Base-by-base conservation (phyloP, 2,888 invertebrate species). In the Lepeophtheirus nordmannii region DNA sequence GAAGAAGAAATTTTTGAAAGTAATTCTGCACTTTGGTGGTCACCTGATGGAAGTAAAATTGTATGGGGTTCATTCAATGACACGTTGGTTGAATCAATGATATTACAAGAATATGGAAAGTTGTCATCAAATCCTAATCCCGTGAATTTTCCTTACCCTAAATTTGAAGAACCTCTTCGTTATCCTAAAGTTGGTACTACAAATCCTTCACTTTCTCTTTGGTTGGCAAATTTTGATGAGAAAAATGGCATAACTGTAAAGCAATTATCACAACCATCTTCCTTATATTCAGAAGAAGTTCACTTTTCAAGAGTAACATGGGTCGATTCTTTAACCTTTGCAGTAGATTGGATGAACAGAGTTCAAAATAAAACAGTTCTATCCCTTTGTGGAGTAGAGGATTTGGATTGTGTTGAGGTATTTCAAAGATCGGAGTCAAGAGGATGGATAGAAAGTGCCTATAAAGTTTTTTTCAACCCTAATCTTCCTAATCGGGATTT, bases 1-100 rank as follows among this genome's bases (percentile, higher is more conserved):
- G 92, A 93, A 82, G 93, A 94, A 85, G 92, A 94, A 77, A 85
- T 94, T 2, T 83, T 93, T 72, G 80, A 82, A 64, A 83, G 86
- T 0, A 87, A 86, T 76, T 83, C 83, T 71, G 94, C 94, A 0
- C 75, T 92, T 57, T 94, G 93, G 91, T 90, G 93, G 78, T 89
- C 90, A 1, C 82, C 83, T 0, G 82, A 85, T 72, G 90, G 90
- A 23, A 80, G 77, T 11, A 83, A 83, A 73, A 75, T 96, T 69
- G 87, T 88, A 1, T 96, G 82, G 73, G 87, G 83, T 1, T 82
- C 84, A 39, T 90, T 89, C 73, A 82, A 89, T 72, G 90, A 91
- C 74, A 81, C 81, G 0, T 73, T 79, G 7, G 87, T 87, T 0
- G 81, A 82, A 30, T 75, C 83, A 22, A 88, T 89, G 81, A 82